Evolutionary conservation across 2,797 vertebrate genomes (phyloP).

Genomic region (Rhabdomys pumilio): DNA sequence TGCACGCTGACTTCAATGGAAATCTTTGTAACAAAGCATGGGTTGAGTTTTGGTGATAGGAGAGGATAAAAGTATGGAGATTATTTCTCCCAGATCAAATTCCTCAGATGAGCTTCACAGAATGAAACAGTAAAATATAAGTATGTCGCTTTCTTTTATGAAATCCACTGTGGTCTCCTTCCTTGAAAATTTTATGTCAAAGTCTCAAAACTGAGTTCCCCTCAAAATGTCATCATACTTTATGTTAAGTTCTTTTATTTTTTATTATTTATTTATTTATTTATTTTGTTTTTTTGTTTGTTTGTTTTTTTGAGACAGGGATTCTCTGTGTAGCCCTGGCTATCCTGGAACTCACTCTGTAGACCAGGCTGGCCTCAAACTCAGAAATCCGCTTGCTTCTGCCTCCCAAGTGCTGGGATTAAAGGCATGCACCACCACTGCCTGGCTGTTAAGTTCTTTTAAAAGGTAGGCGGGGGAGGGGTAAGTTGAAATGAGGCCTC

Average conservation of each 20-base stretch:
- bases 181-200: background rate
- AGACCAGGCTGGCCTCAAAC: too few species aligned
- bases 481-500: background rate
- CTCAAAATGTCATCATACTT: background rate
- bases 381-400: too few species aligned
- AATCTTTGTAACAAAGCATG: background rate
- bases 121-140: constrained; percentile 25
- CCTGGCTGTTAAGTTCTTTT: background rate
- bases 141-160: background rate
- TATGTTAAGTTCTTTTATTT: background rate
- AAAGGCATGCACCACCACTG: too few species aligned
- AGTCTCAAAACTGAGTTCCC: background rate
- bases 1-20: background rate
- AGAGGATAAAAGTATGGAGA: background rate
- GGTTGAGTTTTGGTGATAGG: background rate
- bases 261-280: too few species aligned
- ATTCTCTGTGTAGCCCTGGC: too few species aligned
- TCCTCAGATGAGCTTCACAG: background rate
- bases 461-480: background rate
- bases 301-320: too few species aligned
- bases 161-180: background rate
- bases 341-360: too few species aligned
- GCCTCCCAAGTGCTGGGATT: too few species aligned
- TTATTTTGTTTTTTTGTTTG: too few species aligned
- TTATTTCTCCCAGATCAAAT: background rate